Conservation (phyloP, 2,888 invertebrate genomes). For the Oxyteleia sp. region DNA sequence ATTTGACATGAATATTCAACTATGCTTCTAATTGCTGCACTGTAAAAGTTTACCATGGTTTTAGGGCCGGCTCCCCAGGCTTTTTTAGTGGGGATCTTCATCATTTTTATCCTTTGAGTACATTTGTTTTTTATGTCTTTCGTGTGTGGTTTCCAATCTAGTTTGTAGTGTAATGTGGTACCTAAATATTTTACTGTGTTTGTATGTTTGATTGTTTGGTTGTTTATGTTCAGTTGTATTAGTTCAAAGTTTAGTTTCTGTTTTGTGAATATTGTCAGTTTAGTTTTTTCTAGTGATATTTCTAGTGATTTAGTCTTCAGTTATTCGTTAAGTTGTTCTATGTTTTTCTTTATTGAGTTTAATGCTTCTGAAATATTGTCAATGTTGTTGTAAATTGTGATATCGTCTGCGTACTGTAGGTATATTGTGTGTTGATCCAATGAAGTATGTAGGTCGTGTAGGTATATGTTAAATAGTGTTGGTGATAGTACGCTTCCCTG, state of each 20-base stretch:
- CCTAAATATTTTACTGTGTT: too few species aligned
- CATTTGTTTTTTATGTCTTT: neutral
- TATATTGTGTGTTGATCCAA: neutral
- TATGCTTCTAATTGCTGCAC: neutral
- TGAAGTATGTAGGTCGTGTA: neutral
- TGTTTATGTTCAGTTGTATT: too few species aligned
- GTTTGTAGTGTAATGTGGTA: conserved; percentile 21
- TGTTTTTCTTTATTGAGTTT: neutral
- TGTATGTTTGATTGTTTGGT: too few species aligned
- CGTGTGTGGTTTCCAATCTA: conserved; percentile 37
- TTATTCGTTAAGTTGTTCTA: too few species aligned
- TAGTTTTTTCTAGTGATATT: too few species aligned
- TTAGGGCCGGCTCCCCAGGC: conserved; percentile 11
- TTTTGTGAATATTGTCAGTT: too few species aligned
- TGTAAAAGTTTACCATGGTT: conserved; percentile 8
- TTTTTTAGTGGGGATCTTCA: conserved; percentile 6
- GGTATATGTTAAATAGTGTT: conserved; percentile 14
- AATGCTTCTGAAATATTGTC: too few species aligned
- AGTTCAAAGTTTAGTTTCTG: too few species aligned
- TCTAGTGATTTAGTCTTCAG: too few species aligned
- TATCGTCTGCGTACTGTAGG: neutral
- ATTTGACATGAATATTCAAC: conserved; percentile 21
- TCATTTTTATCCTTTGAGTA: conserved; percentile 11
- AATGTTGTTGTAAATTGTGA: neutral
- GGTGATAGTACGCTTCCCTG: conserved; percentile 14